Evolutionary conservation across 2,888 invertebrate species (phyloP), one percentile per base, ranked within the genome.

Genomic region (Pseudococcus viburni): DNA sequence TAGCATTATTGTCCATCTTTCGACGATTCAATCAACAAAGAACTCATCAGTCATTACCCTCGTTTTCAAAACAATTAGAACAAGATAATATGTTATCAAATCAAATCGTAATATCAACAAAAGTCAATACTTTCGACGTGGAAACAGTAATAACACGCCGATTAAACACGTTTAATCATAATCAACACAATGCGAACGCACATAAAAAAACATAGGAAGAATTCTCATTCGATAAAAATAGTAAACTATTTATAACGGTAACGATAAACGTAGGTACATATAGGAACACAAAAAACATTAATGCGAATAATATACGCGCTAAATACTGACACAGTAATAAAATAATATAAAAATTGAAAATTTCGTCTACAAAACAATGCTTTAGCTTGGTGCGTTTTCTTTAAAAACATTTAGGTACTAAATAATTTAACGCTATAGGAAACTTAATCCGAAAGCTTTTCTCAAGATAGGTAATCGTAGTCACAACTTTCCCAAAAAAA

Each of bases 291-390:
- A 80, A 64, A 80, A 80, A 80, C 80, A 80, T 26, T 80, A 42
- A 80, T 80, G 80, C 80, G 42, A 73, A 80, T 42, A 26, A 80
- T 80, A 42, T 80, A 80, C 39, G 80, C 68, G 68, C 68, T 73
- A 59, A 19, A 59, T 59, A 80, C 80, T 80, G 33, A 80, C 11
- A 42, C n/a, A 80, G 19, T 80, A 80, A 80, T 80, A 80, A 80
- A 80, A 80, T 42, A 80, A 19, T 80, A 80, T 80, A 80, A 80
- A 73, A 80, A 80, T 80, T 80, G 42, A 80, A 80, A 80, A 80
- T 80, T 42, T 80, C 39, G 42, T 11, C 68, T 73, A 73, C 68
- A 73, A 73, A 73, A 59, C 59, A 59, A 73, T 73, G 68, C 68
- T 73, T 73, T 73, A 73, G 68, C 68, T 73, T 73, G 68, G 68